Conservation (phyloP, 2,797 vertebrate species). For the Nasua narica region DNA sequence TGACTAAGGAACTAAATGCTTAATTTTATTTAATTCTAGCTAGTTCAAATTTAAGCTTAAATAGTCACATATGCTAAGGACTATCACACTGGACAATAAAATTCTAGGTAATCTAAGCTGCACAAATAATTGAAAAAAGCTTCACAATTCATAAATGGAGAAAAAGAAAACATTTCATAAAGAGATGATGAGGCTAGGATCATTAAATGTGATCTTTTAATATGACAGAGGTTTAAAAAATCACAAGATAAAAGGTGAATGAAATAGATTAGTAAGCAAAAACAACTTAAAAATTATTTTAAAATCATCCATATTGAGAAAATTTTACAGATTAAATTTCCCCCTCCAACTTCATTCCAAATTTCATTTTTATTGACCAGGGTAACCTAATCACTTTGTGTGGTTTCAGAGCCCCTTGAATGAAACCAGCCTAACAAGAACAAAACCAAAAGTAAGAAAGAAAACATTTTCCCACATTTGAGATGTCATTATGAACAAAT, state of each 20-base stretch:
- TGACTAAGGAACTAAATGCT: neutral
- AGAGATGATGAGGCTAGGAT: neutral
- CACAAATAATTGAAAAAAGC: neutral
- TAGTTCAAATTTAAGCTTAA: neutral
- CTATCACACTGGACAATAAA: neutral
- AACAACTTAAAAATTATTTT: neutral
- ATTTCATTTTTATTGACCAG: neutral
- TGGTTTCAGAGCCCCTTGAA: neutral
- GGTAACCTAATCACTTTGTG: neutral
- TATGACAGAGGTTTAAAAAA: neutral
- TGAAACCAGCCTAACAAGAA: neutral
- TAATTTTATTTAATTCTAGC: constrained; percentile 2
- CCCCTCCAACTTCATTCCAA: neutral
- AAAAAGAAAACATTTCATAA: neutral
- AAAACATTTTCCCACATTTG: neutral
- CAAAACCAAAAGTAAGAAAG: neutral
- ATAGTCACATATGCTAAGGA: neutral
- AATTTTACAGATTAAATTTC: neutral
- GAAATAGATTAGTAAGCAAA: neutral
- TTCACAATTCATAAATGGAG: neutral
- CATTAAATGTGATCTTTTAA: neutral
- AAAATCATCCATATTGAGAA: neutral
- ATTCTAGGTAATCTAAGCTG: neutral
- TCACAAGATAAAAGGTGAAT: neutral
- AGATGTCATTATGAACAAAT: neutral